Percentiles rank a stretch among this genome's conserved stretches.
phyloP scores from a whole-genome alignment of 2,113 vertebrate genomes.

The Silurus asotus region DNA sequence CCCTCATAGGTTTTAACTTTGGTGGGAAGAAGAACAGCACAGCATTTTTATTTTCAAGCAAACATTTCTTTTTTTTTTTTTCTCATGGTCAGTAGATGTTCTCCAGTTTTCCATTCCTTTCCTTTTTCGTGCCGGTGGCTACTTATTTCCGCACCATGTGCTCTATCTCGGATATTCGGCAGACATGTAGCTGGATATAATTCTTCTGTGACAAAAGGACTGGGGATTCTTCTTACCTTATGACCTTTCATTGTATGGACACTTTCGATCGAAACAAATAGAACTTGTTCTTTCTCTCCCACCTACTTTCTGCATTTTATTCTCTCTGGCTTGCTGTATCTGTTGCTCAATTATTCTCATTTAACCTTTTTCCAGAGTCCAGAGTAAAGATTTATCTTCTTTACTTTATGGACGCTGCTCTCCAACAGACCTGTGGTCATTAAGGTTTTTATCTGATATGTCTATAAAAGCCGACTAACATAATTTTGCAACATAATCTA shows the following conservation, averaged over 20 bases:
- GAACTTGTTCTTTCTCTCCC: conserved; percentile 24
- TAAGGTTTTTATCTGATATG: not conserved
- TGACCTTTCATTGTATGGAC: conserved; percentile 56
- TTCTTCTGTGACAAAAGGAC: conserved; percentile 58
- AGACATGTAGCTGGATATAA: conserved; percentile 16
- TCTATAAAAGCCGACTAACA: not conserved
- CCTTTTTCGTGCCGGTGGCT: not conserved
- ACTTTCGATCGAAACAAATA: conserved; percentile 61
- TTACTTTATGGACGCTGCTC: not conserved
- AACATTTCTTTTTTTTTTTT: conserved; percentile 6
- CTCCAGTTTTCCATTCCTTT: conserved; percentile 14
- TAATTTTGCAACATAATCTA: conserved; percentile 7
- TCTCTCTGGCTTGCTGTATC: conserved; percentile 12
- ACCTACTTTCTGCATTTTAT: conserved; percentile 33
- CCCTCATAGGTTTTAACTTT: conserved; percentile 23
- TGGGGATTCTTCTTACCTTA: conserved; percentile 32
- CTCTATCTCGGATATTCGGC: conserved; percentile 10
- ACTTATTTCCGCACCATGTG: not conserved
- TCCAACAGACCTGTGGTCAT: not conserved
- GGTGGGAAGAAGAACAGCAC: conserved; percentile 20
- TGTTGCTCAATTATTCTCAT: not conserved
- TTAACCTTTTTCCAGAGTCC: not conserved
- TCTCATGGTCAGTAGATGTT: conserved; percentile 2
- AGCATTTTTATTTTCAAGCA: conserved; percentile 1
- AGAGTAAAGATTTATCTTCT: not conserved